Base-by-base conservation (phyloP, 2,888 invertebrate species). In the Zaprionus bogoriensis region DNA sequence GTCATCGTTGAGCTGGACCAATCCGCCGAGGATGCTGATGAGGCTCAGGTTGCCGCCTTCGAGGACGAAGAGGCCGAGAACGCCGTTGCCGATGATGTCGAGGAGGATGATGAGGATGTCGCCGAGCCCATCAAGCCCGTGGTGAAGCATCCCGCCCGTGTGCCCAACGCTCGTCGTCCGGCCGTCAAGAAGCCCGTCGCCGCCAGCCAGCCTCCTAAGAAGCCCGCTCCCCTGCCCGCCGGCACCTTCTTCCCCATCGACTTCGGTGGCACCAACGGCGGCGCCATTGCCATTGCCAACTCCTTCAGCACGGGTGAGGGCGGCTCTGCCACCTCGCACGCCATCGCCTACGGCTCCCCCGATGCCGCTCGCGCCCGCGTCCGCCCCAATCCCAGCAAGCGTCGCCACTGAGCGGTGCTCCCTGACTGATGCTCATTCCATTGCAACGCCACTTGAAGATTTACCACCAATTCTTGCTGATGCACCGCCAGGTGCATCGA, bases 251-350 rank as follows among this genome's bases (percentile, higher is more conserved):
- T 91, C 87, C 91, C 91, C 41, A 86, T 91, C 27, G 74, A 89
- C 52, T 91, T 91, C 42, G 91, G 91, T 28, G 89, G 90, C 46
- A 89, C 90, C 74, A 77, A 30, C 47, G 90, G 91, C 27, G 91
- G 91, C 47, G 90, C 91, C 36, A 91, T 91, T 67, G 91, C 91
- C 51, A 90, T 91, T 75, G 91, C 91, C 72, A 91, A 91, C 71
- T 89, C 90, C 25, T 91, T 89, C 76, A 91, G 90, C 79, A 91
- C 91, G 12, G 91, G 91, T 10, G 90, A 91, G 71, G 90, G 90
- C 50, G 91, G 91, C 20, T 79, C 90, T 2, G 91, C 91, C 58
- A 90, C 90, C 27, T 91, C 91, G 47, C 90, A 90, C 54, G 91
- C 91, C 59, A 91, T 90, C 36, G 91, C 91, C 22, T 91, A 91